phyloP scores from a whole-genome alignment of 1,140 invertebrate genomes.

The Solenopsis invicta region DNA sequence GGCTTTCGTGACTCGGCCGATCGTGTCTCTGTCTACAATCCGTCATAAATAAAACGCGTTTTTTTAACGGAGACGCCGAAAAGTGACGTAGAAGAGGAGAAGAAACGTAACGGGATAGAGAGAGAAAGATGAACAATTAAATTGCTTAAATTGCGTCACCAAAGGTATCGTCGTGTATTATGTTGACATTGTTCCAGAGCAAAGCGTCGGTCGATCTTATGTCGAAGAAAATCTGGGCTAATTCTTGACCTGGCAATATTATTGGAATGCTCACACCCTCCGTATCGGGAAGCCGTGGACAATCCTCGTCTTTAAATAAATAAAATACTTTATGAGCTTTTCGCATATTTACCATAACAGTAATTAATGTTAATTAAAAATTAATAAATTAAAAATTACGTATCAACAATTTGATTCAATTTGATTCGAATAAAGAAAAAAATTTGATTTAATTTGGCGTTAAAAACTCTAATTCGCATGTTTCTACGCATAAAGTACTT shows the following conservation, averaged over 20 bases:
- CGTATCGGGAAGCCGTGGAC: conserved; percentile 90
- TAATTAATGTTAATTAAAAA: no score
- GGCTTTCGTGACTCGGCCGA: conserved; percentile 88
- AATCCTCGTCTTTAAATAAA: conserved; percentile 89
- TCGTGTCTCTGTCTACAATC: conserved; percentile 88
- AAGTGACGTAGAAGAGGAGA: neutral
- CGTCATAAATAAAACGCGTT: neutral
- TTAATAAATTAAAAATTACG: no score
- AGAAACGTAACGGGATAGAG: neutral
- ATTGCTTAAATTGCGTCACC: conserved; percentile 85
- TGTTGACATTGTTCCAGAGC: conserved; percentile 90
- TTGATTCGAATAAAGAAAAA: no score
- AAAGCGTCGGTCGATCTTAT: conserved; percentile 88
- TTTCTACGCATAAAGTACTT: no score
- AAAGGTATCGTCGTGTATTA: conserved; percentile 91
- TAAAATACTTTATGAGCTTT: neutral
- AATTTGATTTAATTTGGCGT: no score
- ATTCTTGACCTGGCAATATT: conserved; percentile 89
- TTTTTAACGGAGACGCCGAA: neutral
- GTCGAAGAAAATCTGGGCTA: conserved; percentile 92
- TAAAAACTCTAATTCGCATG: no score
- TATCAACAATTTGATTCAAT: no score
- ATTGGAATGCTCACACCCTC: conserved; percentile 91
- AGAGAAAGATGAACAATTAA: conserved; percentile 2
- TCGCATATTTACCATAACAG: no score